A percentile compares a stretch with the other conserved stretches of the same genome.
Conservation (phyloP, 2,113 vertebrate species). For the Coracopsis vasa region DNA sequence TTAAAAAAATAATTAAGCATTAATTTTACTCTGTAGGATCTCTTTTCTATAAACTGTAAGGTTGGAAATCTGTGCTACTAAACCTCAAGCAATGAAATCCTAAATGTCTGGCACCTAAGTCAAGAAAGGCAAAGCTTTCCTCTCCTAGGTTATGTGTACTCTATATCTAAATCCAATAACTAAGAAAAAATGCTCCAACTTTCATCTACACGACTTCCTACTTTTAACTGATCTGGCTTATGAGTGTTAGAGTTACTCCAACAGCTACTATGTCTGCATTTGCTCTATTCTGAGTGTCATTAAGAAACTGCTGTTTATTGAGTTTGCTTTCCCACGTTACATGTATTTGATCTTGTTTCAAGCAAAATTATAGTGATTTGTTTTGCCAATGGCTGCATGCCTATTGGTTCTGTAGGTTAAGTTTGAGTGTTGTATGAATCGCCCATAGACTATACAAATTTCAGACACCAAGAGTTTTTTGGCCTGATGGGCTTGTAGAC, state of each 20-base stretch:
- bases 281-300: not conserved
- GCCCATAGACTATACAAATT: not conserved
- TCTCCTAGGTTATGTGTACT: not conserved
- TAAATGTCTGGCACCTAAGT: not conserved
- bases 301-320: not conserved
- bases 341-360: not conserved
- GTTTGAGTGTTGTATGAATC: not conserved
- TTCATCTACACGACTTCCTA: not conserved
- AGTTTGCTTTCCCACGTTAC: not conserved
- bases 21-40: not conserved
- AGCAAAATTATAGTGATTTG: not conserved
- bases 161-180: not conserved
- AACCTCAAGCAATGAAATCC: not conserved
- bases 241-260: not conserved
- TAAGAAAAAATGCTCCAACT: not conserved
- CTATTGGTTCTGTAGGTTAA: not conserved
- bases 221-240: not conserved
- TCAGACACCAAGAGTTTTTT: not conserved
- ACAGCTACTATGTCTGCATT: not conserved
- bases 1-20: not conserved
- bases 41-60: not conserved
- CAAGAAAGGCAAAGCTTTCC: not conserved
- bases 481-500: not conserved
- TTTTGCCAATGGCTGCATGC: not conserved
- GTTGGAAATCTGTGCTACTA: not conserved